Base-by-base conservation (phyloP, 2,888 invertebrate species). In the Silvanus unidentatus region DNA sequence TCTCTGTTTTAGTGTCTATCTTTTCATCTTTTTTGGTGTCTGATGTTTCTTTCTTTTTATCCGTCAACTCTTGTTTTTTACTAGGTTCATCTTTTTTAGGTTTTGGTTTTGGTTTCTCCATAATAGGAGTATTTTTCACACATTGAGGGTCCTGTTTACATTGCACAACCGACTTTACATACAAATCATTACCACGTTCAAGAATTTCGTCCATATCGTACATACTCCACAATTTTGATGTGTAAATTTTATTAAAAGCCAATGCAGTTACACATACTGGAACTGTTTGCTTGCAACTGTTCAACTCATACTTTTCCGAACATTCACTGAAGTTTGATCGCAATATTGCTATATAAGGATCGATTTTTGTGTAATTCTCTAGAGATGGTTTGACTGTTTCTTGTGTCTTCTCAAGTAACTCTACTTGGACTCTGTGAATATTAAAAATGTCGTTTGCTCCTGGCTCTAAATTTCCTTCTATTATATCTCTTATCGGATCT, bases 331-430 rank as follows among this genome's bases (percentile, higher is more conserved):
- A 49, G 5, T 50, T 55, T 1, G 69, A 59, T 5, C 67, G 47
- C 28, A 74, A 46, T 4, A 74, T 73, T 1, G 74, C 76, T 0
- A 68, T 64, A 16, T 59, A 63, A 0, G 69, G 68, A 4, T 65
- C 54, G 2, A 75, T 43, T 13, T 60, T 64, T 1, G 52, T 59
- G 56, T 72, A 78, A 45, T 70, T 60, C 32, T 71, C 62, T 3
- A 76, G 44, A 1, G 75, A 71, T 0, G 75, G 74, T 42, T 64
- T 66, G 1, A 66, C 59, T 0, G 68, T 64, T 4, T 59, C 63
- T n/a, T 44, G 50, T 1, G 60, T 53, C 2, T 61, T 53, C 22
- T 62, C 63, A 22, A 58, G 51, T 9, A 68, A 53, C 8, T 46
- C 51, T 0, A 65, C 54, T 2, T 46, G 59, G 0, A 72, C 57